Conservation (phyloP, 2,888 invertebrate genomes). For the Lordiphosa fenestrarum region DNA sequence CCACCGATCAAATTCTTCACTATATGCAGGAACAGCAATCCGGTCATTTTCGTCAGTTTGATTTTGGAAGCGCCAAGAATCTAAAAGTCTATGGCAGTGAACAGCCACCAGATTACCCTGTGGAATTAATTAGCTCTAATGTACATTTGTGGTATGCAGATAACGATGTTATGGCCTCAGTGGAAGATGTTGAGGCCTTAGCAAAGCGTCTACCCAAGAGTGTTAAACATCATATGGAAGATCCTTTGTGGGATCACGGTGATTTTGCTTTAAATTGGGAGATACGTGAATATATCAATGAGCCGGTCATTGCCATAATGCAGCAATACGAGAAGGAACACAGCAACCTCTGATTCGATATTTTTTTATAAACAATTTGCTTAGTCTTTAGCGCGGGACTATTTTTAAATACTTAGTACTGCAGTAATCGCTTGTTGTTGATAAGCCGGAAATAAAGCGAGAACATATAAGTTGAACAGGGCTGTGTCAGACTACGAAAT, state of each 20-base stretch:
- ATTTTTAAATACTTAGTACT: constrained; percentile 1
- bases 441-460: neutral
- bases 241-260: constrained; percentile 59
- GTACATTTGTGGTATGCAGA: constrained; percentile 70
- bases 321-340: constrained; percentile 39
- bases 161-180: constrained; percentile 63
- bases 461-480: no score
- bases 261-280: constrained; percentile 53
- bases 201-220: constrained; percentile 52
- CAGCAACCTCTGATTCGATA: constrained; percentile 13
- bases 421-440: neutral
- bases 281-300: constrained; percentile 54
- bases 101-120: constrained; percentile 62
- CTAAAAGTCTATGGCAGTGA: constrained; percentile 48
- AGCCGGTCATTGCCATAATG: constrained; percentile 62
- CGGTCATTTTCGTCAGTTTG: constrained; percentile 63
- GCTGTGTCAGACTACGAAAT: no score
- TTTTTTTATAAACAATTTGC: neutral
- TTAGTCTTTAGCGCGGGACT: constrained; percentile 5
- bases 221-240: constrained; percentile 49
- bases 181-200: constrained; percentile 59
- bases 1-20: constrained; percentile 72
- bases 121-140: constrained; percentile 50
- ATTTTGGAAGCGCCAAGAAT: constrained; percentile 57
- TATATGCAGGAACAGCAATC: constrained; percentile 70